Evolutionary conservation across 1,140 invertebrate genomes (phyloP).

Genomic region (Drosophila ironensis): DNA sequence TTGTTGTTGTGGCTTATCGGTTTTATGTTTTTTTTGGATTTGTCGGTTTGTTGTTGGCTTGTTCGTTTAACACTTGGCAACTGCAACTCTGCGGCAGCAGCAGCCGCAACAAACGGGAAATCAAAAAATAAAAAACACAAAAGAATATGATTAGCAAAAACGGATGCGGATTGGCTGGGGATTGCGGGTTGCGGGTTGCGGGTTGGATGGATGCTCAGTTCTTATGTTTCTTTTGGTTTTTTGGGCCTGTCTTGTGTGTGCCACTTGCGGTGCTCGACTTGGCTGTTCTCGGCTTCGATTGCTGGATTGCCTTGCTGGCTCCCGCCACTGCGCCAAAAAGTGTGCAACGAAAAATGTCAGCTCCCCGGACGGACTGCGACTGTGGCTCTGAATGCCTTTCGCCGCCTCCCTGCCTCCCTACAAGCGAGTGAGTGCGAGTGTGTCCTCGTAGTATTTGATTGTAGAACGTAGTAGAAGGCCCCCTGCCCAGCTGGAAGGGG

Average conservation of each 20-base stretch:
- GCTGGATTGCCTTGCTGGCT: neutral
- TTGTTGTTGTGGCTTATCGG: neutral
- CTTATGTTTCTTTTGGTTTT: constrained; percentile 4
- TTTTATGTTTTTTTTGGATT: neutral
- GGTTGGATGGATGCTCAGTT: no score
- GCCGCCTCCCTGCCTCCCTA: no score
- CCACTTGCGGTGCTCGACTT: constrained; percentile 19
- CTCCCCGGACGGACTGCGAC: constrained; percentile 23
- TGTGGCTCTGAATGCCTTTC: constrained; percentile 20
- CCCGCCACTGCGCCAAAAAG: constrained; percentile 49
- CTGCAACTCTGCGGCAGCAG: constrained; percentile 28
- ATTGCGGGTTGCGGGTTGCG: constrained; percentile 5
- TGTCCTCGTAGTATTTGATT: constrained; percentile 68
- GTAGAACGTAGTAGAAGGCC: constrained; percentile 68
- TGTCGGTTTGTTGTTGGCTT: constrained; percentile 26
- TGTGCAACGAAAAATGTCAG: constrained; percentile 63
- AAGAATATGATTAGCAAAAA: constrained; percentile 22
- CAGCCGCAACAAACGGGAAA: no score
- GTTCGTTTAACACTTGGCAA: constrained; percentile 47
- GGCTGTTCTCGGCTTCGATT: constrained; percentile 5
- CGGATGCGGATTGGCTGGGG: no score
- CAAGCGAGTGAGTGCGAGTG: no score
- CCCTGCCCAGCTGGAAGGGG: neutral
- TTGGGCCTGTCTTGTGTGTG: constrained; percentile 14
- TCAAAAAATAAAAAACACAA: constrained; percentile 23